Percentiles rank a stretch among this genome's conserved stretches.
Evolutionary conservation across 1,140 invertebrate genomes (phyloP).

Genomic region (Bombyx mandarina): DNA sequence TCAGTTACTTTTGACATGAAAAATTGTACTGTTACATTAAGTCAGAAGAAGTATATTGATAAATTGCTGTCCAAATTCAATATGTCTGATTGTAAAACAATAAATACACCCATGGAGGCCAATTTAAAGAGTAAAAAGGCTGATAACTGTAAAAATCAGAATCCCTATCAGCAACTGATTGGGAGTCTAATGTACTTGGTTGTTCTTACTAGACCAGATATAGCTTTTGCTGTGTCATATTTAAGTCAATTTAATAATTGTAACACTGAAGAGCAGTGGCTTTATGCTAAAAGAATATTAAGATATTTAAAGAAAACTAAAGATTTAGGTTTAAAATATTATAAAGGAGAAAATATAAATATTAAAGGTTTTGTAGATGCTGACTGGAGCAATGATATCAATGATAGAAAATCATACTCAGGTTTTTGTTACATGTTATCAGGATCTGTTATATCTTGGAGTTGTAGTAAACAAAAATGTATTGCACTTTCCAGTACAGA

Average conservation of each 20-base stretch:
- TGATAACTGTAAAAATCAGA: neutral
- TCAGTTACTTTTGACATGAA: neutral
- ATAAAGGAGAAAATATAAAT: neutral
- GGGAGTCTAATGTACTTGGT: constrained; percentile 1
- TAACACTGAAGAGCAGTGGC: constrained; percentile 20
- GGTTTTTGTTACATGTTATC: constrained; percentile 4
- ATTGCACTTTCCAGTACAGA: constrained; percentile 3
- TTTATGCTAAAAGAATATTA: neutral
- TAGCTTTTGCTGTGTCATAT: constrained; percentile 3
- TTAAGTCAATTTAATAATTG: constrained; percentile 20
- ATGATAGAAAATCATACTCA: constrained; percentile 3
- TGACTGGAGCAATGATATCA: constrained; percentile 3
- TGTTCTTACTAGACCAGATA: neutral
- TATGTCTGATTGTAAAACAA: neutral
- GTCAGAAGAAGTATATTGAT: constrained; percentile 3
- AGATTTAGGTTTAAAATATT: constrained; percentile 1
- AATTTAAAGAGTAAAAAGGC: neutral
- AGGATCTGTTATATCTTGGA: constrained; percentile 1
- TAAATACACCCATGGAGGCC: neutral
- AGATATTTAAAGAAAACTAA: constrained; percentile 4
- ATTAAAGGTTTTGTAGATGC: constrained; percentile 3
- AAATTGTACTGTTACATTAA: neutral
- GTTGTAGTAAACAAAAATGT: constrained; percentile 2
- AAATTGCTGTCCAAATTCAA: constrained; percentile 2
- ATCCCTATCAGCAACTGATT: constrained; percentile 5